A percentile compares a stretch with the other conserved stretches of the same genome.
phyloP scores from a whole-genome alignment of 2,113 vertebrate species.

The Daubentonia madagascariensis region DNA sequence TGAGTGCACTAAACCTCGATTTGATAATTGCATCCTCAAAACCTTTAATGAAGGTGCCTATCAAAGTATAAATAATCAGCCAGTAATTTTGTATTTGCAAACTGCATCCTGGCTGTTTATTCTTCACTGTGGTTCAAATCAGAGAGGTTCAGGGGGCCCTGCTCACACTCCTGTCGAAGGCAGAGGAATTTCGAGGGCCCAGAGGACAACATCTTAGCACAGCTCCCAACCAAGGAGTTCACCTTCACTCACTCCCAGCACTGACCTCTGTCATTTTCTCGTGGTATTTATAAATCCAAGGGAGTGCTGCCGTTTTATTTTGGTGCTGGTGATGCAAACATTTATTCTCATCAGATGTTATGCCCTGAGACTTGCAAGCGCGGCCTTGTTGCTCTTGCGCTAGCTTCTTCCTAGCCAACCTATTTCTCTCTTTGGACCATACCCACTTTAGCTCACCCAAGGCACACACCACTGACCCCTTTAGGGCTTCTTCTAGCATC shows the following conservation, averaged over 20 bases:
- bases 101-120: conserved; percentile 14
- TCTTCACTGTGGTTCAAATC: background rate
- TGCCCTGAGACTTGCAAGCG: background rate
- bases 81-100: conserved; percentile 62
- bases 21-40: conserved; percentile 68
- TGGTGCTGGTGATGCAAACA: background rate
- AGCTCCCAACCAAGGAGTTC: background rate
- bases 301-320: background rate
- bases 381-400: too few species aligned
- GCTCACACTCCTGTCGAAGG: background rate
- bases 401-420: background rate
- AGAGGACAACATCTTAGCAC: background rate
- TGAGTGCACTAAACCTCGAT: conserved; percentile 54
- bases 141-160: background rate
- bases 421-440: background rate
- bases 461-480: accelerated
- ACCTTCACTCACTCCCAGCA: background rate
- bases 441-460: background rate
- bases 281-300: background rate
- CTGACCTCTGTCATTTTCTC: background rate
- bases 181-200: background rate
- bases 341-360: background rate
- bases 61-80: conserved; percentile 69
- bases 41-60: conserved; percentile 67
- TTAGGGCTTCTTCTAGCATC: background rate